A percentile compares a stretch with the other conserved stretches of the same genome.
Conservation (phyloP, 64 coral and sea anemone species). For the Actinia equina region DNA sequence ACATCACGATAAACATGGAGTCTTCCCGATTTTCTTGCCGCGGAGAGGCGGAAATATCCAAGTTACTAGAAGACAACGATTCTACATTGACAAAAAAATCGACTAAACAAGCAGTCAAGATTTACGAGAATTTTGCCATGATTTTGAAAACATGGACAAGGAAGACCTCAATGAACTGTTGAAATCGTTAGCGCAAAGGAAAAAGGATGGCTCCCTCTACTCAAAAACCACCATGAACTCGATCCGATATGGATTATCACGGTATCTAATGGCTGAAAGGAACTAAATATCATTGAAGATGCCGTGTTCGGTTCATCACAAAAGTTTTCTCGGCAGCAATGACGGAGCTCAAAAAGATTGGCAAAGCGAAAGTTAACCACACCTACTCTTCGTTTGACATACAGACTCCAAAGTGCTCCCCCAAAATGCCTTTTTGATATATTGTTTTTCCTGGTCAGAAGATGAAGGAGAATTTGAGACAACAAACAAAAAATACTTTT, state of each 20-base stretch:
- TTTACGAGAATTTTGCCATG: no score
- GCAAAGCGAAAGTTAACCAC: slow-evolving; percentile 28
- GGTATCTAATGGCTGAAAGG: slow-evolving; percentile 7
- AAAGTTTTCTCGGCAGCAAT: slow-evolving; percentile 3
- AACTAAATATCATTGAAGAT: slow-evolving; percentile 31
- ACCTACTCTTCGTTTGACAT: slow-evolving; percentile 36
- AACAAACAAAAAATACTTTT: slow-evolving; percentile 25
- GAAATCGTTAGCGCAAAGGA: no score
- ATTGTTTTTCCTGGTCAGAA: slow-evolving; percentile 40
- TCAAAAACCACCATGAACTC: background rate
- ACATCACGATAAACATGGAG: no score
- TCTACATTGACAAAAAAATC: no score
- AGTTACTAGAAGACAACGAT: no score
- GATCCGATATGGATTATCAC: background rate
- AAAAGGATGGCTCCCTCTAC: background rate
- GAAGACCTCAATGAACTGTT: no score
- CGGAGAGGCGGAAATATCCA: no score
- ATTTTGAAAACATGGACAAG: no score
- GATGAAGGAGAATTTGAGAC: slow-evolving; percentile 17
- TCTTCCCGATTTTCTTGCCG: no score
- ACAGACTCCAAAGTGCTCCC: slow-evolving; percentile 25
- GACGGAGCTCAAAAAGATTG: slow-evolving; percentile 18
- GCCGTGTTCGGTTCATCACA: slow-evolving; percentile 6
- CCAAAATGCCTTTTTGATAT: slow-evolving; percentile 44
- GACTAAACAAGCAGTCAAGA: no score